Conservation (phyloP, 2,113 vertebrate genomes). For the Geothlypis trichas region DNA sequence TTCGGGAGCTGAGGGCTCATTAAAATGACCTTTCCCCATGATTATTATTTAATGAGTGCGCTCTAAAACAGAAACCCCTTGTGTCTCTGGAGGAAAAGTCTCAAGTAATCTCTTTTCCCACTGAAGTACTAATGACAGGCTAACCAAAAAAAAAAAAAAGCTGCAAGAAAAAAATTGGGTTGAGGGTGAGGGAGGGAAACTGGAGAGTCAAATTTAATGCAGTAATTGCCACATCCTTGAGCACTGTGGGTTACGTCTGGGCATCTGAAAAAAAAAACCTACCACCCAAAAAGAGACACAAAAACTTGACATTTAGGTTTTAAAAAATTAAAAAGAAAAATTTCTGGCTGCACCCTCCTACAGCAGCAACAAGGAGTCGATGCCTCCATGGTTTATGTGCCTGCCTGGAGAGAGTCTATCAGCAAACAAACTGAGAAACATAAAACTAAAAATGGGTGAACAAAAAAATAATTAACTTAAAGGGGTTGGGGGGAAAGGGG, state of each 20-base stretch:
- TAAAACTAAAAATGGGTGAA: background rate
- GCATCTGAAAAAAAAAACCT: background rate
- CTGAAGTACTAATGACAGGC: conserved; percentile 31
- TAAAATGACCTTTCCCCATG: conserved; percentile 65
- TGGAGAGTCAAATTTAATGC: conserved; percentile 18
- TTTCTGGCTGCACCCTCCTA: background rate
- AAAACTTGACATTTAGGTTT: fast-evolving
- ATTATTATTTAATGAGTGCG: conserved; percentile 62
- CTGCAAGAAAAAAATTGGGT: conserved; percentile 8
- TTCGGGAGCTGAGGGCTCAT: conserved; percentile 46
- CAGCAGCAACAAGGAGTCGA: background rate
- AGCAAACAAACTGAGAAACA: background rate
- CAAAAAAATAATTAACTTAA: background rate
- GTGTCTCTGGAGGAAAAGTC: conserved; percentile 61
- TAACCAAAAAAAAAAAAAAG: conserved; percentile 17
- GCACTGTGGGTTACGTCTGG: background rate
- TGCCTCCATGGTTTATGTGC: background rate
- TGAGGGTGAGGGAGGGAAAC: background rate
- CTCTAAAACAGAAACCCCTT: conserved; percentile 62
- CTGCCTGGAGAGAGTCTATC: background rate
- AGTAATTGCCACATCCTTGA: conserved; percentile 26
- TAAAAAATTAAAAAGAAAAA: background rate
- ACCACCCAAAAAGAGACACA: background rate
- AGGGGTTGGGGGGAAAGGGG: background rate
- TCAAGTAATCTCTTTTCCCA: conserved; percentile 32